Percentiles rank a stretch among this genome's conserved stretches.
phyloP scores from a whole-genome alignment of 2,113 vertebrate species.

The Salvelinus fontinalis region DNA sequence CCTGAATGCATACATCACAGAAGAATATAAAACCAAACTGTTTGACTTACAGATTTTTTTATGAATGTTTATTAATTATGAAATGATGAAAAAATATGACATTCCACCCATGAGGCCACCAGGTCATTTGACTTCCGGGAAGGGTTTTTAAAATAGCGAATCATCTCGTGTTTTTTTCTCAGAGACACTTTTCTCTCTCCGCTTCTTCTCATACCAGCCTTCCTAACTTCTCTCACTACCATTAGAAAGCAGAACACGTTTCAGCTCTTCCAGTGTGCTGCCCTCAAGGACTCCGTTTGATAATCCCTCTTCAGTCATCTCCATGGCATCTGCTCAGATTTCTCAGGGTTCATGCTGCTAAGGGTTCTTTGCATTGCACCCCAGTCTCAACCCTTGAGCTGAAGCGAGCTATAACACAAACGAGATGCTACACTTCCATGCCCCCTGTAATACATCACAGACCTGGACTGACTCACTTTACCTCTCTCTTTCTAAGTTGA shows the following conservation, averaged over 20 bases:
- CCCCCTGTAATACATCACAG: conserved; percentile 13
- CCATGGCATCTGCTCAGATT: background rate
- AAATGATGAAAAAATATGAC: too few relatives aligned
- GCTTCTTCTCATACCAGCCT: too few relatives aligned
- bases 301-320: background rate
- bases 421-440: conserved; percentile 30
- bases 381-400: conserved; percentile 1
- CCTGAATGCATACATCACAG: too few relatives aligned
- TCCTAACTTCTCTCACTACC: too few relatives aligned
- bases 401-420: conserved; percentile 20
- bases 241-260: background rate
- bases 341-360: background rate
- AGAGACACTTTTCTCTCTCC: too few relatives aligned
- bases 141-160: too few relatives aligned
- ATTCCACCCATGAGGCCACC: too few relatives aligned
- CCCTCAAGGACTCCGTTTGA: conserved; percentile 23
- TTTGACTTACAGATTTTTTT: too few relatives aligned
- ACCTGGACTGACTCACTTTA: conserved; percentile 8
- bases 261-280: conserved; percentile 7
- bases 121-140: too few relatives aligned
- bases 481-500: background rate
- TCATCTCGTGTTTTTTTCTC: too few relatives aligned
- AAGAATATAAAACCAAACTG: too few relatives aligned
- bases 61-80: too few relatives aligned
- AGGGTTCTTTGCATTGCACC: background rate